These are phyloP conservation scores for Erythrocercus mccallii DNA, from an alignment of 2,113 vertebrate genomes.

Conservation along the genomic window DNA sequence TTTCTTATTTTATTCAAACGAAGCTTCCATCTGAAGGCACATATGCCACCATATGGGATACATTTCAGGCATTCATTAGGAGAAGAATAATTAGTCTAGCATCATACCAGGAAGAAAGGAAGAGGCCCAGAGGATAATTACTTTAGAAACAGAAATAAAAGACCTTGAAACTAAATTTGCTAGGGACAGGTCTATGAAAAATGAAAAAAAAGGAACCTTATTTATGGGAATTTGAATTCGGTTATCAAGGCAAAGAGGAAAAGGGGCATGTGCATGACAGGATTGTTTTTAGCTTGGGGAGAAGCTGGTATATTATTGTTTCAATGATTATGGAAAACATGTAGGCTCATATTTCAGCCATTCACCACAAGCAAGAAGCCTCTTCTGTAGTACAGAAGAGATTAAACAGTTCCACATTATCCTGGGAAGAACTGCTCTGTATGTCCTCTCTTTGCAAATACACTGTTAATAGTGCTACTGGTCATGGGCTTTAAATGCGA, in stretches of 20 bases:
- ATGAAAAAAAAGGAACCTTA: constrained; percentile 21
- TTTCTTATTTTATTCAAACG: constrained; percentile 76
- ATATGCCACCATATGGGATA: constrained; percentile 79
- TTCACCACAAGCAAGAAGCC: constrained; percentile 4
- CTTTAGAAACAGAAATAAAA: constrained; percentile 76
- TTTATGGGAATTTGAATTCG: constrained; percentile 58
- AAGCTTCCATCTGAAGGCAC: constrained; percentile 74
- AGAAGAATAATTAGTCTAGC: constrained; percentile 79
- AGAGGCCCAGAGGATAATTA: constrained; percentile 79
- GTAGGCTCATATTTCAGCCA: background rate
- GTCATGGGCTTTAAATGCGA: background rate
- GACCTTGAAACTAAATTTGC: constrained; percentile 77
- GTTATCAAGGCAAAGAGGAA: constrained; percentile 58
- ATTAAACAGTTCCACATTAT: constrained; percentile 38
- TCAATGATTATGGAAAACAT: constrained; percentile 18
- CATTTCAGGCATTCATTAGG: constrained; percentile 79
- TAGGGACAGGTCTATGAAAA: constrained; percentile 67
- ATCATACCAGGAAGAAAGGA: constrained; percentile 69
- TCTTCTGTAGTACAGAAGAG: background rate
- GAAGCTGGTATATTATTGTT: constrained; percentile 26
- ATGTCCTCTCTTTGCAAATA: background rate
- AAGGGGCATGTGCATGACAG: background rate
- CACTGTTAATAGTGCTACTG: background rate
- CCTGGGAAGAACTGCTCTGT: background rate
- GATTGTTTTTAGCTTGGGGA: constrained; percentile 42